phyloP scores from a whole-genome alignment of 2,113 vertebrate species.

The Aphyosemion australe region DNA sequence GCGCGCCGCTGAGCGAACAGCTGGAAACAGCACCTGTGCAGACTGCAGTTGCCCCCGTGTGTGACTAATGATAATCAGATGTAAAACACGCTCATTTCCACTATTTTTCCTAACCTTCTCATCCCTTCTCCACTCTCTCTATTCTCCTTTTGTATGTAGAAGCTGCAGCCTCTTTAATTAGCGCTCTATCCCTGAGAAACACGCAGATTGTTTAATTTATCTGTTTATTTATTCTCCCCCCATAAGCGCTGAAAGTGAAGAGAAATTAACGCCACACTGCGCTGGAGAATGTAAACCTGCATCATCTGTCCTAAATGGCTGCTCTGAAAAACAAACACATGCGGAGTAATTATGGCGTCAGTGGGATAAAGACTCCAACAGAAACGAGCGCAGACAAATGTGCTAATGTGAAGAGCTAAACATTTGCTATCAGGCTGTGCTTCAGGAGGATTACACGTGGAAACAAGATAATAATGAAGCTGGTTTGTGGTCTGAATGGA shows the following conservation, averaged over 20 bases:
- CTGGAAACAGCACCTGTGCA: constrained; percentile 28
- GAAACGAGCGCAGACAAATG: background rate
- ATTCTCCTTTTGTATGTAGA: background rate
- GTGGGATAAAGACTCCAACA: background rate
- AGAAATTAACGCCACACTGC: constrained; percentile 2
- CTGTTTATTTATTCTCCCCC: background rate
- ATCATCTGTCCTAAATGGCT: background rate
- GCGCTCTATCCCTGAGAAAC: background rate
- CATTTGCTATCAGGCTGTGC: background rate
- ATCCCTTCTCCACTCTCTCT: background rate
- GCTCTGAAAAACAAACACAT: constrained; percentile 22
- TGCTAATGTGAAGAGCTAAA: constrained; percentile 7
- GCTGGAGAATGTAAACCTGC: constrained; percentile 10
- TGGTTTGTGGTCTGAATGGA: no score
- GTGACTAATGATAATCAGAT: constrained; percentile 6
- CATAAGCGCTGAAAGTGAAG: background rate
- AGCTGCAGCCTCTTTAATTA: constrained; percentile 19
- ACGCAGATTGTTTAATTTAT: background rate
- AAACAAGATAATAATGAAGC: background rate
- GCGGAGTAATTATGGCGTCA: constrained; percentile 10
- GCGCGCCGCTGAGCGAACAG: background rate
- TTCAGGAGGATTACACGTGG: constrained; percentile 37
- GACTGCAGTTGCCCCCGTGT: constrained; percentile 9
- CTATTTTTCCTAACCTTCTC: background rate
- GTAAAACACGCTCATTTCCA: constrained; percentile 1